These are phyloP conservation scores for Bombycilla garrulus DNA, from an alignment of 2,113 vertebrate species.

Conservation along the genomic window DNA sequence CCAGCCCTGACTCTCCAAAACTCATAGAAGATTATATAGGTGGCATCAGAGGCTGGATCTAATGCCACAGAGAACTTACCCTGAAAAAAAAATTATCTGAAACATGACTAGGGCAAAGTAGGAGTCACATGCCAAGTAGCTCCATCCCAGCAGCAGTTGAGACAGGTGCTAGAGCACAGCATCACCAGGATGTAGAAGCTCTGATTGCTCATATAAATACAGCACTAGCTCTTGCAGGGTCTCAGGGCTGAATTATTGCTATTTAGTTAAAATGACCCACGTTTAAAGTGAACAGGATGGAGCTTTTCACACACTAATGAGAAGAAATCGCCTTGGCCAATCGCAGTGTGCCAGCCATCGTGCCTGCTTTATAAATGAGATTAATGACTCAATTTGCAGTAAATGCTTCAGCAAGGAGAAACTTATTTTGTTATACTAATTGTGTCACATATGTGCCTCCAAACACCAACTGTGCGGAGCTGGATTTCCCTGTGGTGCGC, in stretches of 20 bases:
- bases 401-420: conserved; percentile 56
- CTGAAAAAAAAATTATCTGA: not conserved
- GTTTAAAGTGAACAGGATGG: conserved; percentile 2
- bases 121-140: not conserved
- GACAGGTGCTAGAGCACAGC: not conserved
- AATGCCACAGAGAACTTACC: not conserved
- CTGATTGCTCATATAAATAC: not conserved
- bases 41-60: not conserved
- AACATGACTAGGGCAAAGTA: not conserved
- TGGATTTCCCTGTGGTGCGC: not conserved
- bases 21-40: accelerated
- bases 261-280: not conserved
- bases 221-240: not conserved
- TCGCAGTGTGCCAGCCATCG: not conserved
- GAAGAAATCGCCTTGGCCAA: not conserved
- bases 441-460: conserved; percentile 55
- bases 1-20: not conserved
- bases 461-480: conserved; percentile 48
- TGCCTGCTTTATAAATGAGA: conserved; percentile 65
- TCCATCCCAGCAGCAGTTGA: not conserved
- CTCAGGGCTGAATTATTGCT: not conserved
- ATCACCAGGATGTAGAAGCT: not conserved
- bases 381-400: conserved; percentile 67
- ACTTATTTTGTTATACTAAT: conserved; percentile 66
- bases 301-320: conserved; percentile 2